Evolutionary conservation across 2,113 vertebrate species (phyloP).

Genomic region (Ursus arctos): DNA sequence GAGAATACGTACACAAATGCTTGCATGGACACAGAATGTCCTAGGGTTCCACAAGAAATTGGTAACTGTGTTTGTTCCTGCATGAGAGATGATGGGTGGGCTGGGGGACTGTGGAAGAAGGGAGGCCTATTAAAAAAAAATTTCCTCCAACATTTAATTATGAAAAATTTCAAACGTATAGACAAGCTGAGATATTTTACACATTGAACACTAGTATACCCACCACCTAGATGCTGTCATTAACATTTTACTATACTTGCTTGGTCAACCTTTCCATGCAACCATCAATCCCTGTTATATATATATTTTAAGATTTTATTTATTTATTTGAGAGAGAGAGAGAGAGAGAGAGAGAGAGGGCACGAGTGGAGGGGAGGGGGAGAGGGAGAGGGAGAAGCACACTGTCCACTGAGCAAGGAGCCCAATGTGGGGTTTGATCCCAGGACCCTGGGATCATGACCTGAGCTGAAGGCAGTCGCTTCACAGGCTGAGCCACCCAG

Average conservation of each 20-base stretch:
- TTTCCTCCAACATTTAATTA: neutral
- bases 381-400: neutral
- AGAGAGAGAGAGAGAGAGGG: too few species aligned
- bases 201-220: neutral
- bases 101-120: neutral
- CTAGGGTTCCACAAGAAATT: neutral
- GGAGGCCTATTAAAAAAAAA: neutral
- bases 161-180: slow-evolving; percentile 3
- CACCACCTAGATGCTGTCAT: neutral
- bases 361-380: too few species aligned
- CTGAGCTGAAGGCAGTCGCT: neutral
- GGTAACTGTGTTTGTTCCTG: neutral
- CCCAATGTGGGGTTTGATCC: neutral
- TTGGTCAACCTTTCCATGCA: neutral
- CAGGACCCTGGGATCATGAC: neutral
- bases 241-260: neutral
- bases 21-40: neutral
- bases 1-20: neutral
- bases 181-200: neutral
- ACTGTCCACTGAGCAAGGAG: too few species aligned
- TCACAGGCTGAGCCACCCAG: neutral
- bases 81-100: neutral
- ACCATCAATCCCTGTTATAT: neutral
- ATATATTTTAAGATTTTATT: neutral
- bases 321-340: too few species aligned